Conservation (phyloP, 2,888 invertebrate species). For the Diaphora mendica region DNA sequence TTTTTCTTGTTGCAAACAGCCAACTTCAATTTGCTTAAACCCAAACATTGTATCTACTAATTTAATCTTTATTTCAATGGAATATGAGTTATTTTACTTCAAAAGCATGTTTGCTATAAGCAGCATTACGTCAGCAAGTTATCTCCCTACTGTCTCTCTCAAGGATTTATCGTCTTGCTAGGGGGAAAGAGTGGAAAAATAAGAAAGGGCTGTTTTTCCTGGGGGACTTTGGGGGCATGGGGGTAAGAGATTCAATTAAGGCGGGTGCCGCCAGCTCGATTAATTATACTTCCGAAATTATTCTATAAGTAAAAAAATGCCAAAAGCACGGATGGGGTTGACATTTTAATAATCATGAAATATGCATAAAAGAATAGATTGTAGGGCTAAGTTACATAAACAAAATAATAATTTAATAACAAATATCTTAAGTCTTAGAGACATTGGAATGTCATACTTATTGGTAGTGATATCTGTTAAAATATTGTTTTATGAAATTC, state of each 20-base stretch:
- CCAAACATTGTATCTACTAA: constrained; percentile 17
- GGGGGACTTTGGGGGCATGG: constrained; percentile 71
- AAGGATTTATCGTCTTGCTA: constrained; percentile 85
- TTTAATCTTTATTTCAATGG: constrained; percentile 21
- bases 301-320: constrained; percentile 60
- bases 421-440: too few species aligned
- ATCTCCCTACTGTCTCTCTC: constrained; percentile 83
- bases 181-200: constrained; percentile 82
- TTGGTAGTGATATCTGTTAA: too few species aligned
- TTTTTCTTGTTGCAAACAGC: constrained; percentile 81
- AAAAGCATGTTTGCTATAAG: constrained; percentile 19
- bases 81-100: constrained; percentile 15
- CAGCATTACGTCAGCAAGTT: constrained; percentile 66
- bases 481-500: too few species aligned
- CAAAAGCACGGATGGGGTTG: constrained; percentile 19
- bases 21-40: constrained; percentile 44
- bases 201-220: constrained; percentile 86
- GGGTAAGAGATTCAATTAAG: constrained; percentile 83
- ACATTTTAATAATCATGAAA: constrained; percentile 14
- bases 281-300: constrained; percentile 80
- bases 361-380: too few species aligned
- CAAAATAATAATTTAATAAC: too few species aligned
- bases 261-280: constrained; percentile 75
- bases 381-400: too few species aligned
- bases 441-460: too few species aligned